Evolutionary conservation across 2,888 invertebrate species (phyloP), one percentile per base, ranked within the genome.

Genomic region (Trissolcus japonicus): DNA sequence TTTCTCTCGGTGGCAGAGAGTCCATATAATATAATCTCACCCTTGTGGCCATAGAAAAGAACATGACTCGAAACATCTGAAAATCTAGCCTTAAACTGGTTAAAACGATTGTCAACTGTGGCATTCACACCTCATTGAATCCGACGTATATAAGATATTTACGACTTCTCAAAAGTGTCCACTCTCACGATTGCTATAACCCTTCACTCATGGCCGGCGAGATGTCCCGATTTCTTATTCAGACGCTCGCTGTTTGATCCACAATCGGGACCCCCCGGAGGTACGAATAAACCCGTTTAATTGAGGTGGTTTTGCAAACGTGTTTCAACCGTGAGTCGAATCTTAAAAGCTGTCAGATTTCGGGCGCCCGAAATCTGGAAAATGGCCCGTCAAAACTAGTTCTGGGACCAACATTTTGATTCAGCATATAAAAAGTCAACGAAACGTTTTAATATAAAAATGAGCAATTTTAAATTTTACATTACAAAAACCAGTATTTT

Each of bases 211-310:
- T 75, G 14, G 16, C 78, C 62, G 56, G 21, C 65, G 54, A 55
- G 61, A 65, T 61, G 71, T 75, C 82, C n/a, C 81, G 83, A 85
- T 84, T 84, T 82, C 83, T 83, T 80, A 83, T 86, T 85, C 84
- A 84, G 78, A 80, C 72, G 62, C n/a, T 80, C 62, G 81, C 82
- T 83, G 60, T 76, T 69, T 71, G 79, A 68, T 71, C 81, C 82
- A 68, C 78, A 80, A 80, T 81, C 72, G 68, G 68, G 83, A 82
- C 85, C 87, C 86, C 87, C 87, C 80, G 83, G 81, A 71, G 85
- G 82, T 76, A 81, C 75, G 81, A 77, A 85, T 83, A 86, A 88
- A 88, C 87, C 85, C 84, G 87, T 87, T 88, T 86, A 85, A 86
- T 87, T 85, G 86, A 86, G 85, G 85, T 84, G 82, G 82, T 84